Percentiles rank a stretch among this genome's conserved stretches.
Evolutionary conservation across 1,140 invertebrate species (phyloP).

Genomic region (Ceratina calcarata): DNA sequence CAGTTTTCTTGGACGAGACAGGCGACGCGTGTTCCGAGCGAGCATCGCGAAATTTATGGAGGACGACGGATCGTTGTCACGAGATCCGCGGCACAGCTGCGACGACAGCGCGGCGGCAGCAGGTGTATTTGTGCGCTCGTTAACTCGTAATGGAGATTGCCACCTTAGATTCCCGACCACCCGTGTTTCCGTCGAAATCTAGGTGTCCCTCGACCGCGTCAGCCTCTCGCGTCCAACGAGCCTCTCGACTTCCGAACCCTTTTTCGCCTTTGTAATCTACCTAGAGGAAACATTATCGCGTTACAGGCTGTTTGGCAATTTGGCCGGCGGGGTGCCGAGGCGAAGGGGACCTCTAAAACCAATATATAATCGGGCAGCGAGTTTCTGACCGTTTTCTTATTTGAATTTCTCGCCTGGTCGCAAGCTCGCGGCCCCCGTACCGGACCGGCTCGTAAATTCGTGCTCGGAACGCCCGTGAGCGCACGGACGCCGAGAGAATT

Average conservation of each 20-base stretch:
- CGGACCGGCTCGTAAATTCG: slow-evolving; percentile 35
- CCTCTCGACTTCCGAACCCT: too few relatives aligned
- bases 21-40: background rate
- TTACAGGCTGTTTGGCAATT: slow-evolving; percentile 7
- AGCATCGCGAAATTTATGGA: slow-evolving; percentile 53
- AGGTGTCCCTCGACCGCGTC: background rate
- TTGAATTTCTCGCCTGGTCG: slow-evolving; percentile 11
- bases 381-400: background rate
- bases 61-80: slow-evolving; percentile 52
- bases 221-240: slow-evolving; percentile 13
- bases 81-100: slow-evolving; percentile 46
- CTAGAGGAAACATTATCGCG: background rate
- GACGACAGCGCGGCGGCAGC: slow-evolving; percentile 1
- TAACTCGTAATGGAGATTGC: slow-evolving; percentile 56
- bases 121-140: slow-evolving; percentile 54
- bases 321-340: background rate
- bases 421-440: background rate
- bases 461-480: background rate
- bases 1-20: slow-evolving; percentile 15
- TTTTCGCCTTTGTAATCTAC: background rate
- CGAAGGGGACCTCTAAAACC: background rate
- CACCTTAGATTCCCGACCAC: slow-evolving; percentile 55
- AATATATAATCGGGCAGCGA: background rate
- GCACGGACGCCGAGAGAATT: background rate
- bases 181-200: slow-evolving; percentile 45